phyloP scores from a whole-genome alignment of 2,888 invertebrate genomes.

The Athalia cordata region DNA sequence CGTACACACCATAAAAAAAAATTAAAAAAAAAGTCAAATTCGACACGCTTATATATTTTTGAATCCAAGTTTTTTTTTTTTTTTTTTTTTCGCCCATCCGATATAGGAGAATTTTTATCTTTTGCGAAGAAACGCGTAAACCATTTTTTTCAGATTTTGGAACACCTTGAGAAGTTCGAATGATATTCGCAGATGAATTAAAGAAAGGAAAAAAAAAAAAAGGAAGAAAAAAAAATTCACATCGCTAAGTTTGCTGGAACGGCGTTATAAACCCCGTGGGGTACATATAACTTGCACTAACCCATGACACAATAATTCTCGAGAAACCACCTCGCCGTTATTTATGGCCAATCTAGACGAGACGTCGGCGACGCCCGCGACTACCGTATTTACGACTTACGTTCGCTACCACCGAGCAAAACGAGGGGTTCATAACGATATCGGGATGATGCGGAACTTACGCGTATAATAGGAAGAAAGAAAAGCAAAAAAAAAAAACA shows the following conservation, averaged over 20 bases:
- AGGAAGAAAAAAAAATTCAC: too few relatives aligned
- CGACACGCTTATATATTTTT: not conserved
- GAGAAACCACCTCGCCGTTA: constrained; percentile 14
- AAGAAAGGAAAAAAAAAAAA: too few relatives aligned
- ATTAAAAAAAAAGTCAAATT: not conserved
- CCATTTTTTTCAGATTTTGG: not conserved
- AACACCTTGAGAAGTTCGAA: not conserved
- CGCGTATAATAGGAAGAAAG: too few relatives aligned
- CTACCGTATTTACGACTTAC: constrained; percentile 16
- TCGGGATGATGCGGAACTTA: too few relatives aligned
- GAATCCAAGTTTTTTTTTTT: not conserved
- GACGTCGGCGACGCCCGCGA: constrained; percentile 5
- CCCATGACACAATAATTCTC: constrained; percentile 35
- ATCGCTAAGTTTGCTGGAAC: too few relatives aligned
- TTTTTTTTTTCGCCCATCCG: not conserved
- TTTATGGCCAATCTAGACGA: constrained; percentile 41
- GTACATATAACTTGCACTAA: constrained; percentile 16
- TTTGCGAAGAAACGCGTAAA: too few relatives aligned
- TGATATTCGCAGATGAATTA: too few relatives aligned
- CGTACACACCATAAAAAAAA: too few relatives aligned
- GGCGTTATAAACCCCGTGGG: not conserved
- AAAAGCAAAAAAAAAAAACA: too few relatives aligned
- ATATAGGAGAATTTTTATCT: not conserved
- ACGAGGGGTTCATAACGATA: too few relatives aligned
- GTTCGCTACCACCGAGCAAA: too few relatives aligned